Evolutionary conservation across 2,888 invertebrate genomes (phyloP).

Genomic region (Mamestra brassicae): DNA sequence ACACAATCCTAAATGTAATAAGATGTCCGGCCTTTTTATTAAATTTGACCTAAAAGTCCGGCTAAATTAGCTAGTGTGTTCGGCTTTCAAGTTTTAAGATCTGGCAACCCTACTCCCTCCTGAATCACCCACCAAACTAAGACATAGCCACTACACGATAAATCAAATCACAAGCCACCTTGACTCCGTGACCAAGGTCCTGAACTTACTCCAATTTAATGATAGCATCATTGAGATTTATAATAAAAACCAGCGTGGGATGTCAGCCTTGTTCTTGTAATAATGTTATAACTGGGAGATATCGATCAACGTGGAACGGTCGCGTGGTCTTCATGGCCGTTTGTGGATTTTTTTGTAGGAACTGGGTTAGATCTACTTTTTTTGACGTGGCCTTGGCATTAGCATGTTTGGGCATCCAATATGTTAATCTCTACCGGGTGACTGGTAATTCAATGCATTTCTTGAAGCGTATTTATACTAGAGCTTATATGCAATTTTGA

Average conservation of each 20-base stretch:
- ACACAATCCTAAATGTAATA: no score
- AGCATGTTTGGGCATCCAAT: background rate
- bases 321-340: conserved; percentile 7
- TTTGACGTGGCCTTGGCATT: background rate
- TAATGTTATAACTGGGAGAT: conserved; percentile 34
- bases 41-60: no score
- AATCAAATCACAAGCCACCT: conserved; percentile 13
- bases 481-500: background rate
- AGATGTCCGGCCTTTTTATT: no score
- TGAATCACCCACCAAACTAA: background rate
- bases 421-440: background rate
- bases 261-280: conserved; percentile 44
- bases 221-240: conserved; percentile 55
- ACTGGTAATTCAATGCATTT: background rate
- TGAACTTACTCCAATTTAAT: conserved; percentile 41
- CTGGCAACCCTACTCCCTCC: no score
- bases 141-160: background rate
- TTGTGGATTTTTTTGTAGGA: conserved; percentile 16
- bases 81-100: no score
- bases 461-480: background rate
- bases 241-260: conserved; percentile 54
- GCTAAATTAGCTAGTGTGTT: no score
- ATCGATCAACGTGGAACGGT: conserved; percentile 41
- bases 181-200: conserved; percentile 37
- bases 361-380: background rate